phyloP scores from a whole-genome alignment of 2,797 vertebrate species.

The Lepilemur septentrionalis region DNA sequence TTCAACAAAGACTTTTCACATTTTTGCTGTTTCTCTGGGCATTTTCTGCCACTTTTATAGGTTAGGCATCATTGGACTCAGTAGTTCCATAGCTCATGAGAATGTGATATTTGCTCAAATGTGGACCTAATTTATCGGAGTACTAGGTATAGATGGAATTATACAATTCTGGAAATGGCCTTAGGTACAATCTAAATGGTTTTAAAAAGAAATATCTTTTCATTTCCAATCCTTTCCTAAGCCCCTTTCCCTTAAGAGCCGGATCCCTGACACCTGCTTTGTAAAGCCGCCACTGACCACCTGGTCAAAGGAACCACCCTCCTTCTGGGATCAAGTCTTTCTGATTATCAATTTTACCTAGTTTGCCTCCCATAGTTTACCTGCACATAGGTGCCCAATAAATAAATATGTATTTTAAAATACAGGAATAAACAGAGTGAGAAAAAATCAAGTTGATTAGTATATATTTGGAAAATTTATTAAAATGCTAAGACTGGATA shows the following conservation, averaged over 20 bases:
- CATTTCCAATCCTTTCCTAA: neutral
- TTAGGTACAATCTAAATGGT: neutral
- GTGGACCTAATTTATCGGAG: conserved; percentile 40
- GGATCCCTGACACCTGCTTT: neutral
- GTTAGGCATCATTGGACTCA: conserved; percentile 11
- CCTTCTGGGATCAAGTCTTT: neutral
- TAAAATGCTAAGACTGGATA: conserved; percentile 16
- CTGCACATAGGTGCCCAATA: neutral
- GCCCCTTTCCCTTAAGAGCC: neutral
- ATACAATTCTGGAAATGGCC: neutral
- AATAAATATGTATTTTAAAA: neutral
- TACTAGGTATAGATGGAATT: neutral
- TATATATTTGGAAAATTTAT: neutral
- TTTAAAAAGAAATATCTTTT: conserved; percentile 32
- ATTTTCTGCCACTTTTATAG: conserved; percentile 18
- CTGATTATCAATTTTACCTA: neutral
- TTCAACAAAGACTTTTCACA: conserved; percentile 12
- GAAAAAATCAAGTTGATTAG: neutral
- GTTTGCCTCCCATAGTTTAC: neutral
- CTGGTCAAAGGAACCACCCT: neutral
- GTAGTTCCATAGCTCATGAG: neutral
- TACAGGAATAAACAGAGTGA: neutral
- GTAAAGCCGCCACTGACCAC: neutral
- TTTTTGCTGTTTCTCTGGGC: neutral
- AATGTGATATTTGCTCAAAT: conserved; percentile 36